Conservation (phyloP, 2,113 vertebrate species). For the Pelodiscus sinensis region DNA sequence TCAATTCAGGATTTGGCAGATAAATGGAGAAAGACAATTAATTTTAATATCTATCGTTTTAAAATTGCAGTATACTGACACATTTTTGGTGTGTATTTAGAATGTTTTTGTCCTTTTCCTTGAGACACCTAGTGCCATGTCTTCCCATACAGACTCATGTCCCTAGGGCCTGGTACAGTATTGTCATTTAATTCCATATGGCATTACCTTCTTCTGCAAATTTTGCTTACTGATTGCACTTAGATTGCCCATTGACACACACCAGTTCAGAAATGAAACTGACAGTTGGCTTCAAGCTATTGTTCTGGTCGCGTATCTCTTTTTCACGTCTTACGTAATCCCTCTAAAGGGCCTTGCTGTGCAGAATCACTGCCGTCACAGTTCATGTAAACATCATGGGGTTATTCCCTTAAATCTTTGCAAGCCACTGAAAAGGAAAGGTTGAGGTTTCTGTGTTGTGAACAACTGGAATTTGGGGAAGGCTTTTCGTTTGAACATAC, state of each 20-base stretch:
- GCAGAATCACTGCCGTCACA: background rate
- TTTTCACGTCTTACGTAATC: background rate
- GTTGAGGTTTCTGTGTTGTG: background rate
- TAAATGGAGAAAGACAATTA: background rate
- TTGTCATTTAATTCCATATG: background rate
- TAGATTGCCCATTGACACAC: background rate
- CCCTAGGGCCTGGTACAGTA: background rate
- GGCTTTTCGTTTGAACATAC: background rate
- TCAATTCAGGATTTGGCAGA: background rate
- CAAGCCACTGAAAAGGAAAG: background rate
- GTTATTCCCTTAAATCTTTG: background rate
- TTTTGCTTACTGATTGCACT: background rate
- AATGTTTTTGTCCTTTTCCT: background rate
- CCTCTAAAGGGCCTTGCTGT: background rate
- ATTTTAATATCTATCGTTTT: accelerated
- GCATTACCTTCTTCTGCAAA: background rate
- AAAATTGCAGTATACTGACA: background rate
- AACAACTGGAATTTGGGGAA: background rate
- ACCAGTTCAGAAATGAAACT: background rate
- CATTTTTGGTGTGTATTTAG: background rate
- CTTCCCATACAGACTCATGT: background rate
- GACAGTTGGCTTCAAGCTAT: background rate
- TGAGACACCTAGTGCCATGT: background rate
- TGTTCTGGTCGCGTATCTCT: background rate
- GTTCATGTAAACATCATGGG: background rate